These are phyloP conservation scores for Tinea pellionella DNA, from an alignment of 2,888 invertebrate species.

Conservation along the genomic window DNA sequence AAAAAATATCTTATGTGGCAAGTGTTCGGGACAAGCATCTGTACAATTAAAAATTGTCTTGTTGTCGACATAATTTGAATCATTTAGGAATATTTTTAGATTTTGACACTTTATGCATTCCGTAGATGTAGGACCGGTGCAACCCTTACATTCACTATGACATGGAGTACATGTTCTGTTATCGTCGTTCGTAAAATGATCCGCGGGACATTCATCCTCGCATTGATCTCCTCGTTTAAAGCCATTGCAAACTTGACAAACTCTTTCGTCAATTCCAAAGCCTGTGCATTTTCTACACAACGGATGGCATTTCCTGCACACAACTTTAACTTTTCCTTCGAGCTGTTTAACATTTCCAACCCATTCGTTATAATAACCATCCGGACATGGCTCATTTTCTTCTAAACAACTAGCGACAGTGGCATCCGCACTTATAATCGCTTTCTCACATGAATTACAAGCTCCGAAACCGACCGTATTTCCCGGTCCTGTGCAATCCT, in stretches of 20 bases:
- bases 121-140: conserved; percentile 79
- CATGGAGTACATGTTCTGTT: conserved; percentile 81
- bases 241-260: conserved; percentile 88
- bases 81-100: conserved; percentile 75
- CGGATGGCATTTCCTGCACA: conserved; percentile 91
- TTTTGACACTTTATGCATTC: conserved; percentile 84
- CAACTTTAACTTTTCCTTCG: conserved; percentile 87
- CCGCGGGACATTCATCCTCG: conserved; percentile 87
- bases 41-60: conserved; percentile 87
- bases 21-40: conserved; percentile 80
- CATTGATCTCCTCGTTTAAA: conserved; percentile 91
- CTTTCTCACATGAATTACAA: conserved; percentile 92
- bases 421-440: conserved; percentile 79
- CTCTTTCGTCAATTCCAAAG: conserved; percentile 87
- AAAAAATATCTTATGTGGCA: conserved; percentile 82
- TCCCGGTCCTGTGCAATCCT: conserved; percentile 90
- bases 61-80: conserved; percentile 57
- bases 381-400: conserved; percentile 85
- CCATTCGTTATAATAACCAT: conserved; percentile 86
- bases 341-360: conserved; percentile 82
- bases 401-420: conserved; percentile 81
- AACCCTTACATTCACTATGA: conserved; percentile 86
- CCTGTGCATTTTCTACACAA: conserved; percentile 89
- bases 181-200: conserved; percentile 83
- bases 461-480: conserved; percentile 86